Conservation (phyloP, 1,140 invertebrate species). For the Rhyzopertha dominica region DNA sequence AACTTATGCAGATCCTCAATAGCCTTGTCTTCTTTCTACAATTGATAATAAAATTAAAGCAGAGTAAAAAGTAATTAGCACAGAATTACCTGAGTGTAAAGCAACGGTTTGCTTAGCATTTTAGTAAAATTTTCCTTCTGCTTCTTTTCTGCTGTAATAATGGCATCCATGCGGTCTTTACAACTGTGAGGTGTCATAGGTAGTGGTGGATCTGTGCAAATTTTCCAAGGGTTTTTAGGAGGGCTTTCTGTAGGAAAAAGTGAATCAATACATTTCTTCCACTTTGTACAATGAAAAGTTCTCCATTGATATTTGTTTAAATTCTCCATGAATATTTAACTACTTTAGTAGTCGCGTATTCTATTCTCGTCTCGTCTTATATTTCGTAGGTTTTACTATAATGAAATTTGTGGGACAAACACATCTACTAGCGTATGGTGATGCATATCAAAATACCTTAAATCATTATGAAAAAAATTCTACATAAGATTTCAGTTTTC, state of each 20-base stretch:
- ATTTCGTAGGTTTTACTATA: too few species aligned
- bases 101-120: slow-evolving; percentile 58
- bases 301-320: too few species aligned
- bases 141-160: slow-evolving; percentile 56
- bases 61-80: slow-evolving; percentile 4
- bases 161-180: slow-evolving; percentile 49
- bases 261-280: too few species aligned
- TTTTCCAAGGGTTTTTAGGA: slow-evolving; percentile 44
- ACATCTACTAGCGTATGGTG: too few species aligned
- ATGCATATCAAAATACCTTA: too few species aligned
- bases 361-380: too few species aligned
- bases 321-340: too few species aligned
- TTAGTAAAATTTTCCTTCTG: slow-evolving; percentile 55
- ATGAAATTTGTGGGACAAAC: too few species aligned
- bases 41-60: slow-evolving; percentile 8
- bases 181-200: slow-evolving; percentile 19
- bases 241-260: slow-evolving; percentile 30
- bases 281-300: too few species aligned
- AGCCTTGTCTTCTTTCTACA: slow-evolving; percentile 67
- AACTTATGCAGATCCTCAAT: slow-evolving; percentile 63
- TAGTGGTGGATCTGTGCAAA: slow-evolving; percentile 18
- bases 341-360: too few species aligned
- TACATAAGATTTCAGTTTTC: too few species aligned
- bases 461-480: too few species aligned
- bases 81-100: slow-evolving; percentile 55